Percentiles rank a stretch among this genome's conserved stretches.
phyloP scores from a whole-genome alignment of 2,888 invertebrate species.

The Lottia scabra region DNA sequence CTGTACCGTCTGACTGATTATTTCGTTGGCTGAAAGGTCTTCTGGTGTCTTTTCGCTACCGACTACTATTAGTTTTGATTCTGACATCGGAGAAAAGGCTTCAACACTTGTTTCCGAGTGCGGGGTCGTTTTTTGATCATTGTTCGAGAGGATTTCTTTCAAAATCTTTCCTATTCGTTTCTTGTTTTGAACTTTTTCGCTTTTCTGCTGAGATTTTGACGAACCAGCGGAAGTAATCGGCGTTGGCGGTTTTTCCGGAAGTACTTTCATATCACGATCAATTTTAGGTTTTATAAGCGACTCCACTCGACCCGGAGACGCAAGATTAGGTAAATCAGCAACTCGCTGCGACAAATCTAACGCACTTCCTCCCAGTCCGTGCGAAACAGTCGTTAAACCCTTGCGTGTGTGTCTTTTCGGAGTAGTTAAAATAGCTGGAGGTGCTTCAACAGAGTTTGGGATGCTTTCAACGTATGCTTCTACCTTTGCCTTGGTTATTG shows the following conservation, averaged over 20 bases:
- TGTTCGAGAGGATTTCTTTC: constrained; percentile 12
- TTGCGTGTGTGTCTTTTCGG: neutral
- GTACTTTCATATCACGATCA: too few species aligned
- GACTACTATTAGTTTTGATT: constrained; percentile 1
- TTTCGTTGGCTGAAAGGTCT: neutral
- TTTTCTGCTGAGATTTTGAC: neutral
- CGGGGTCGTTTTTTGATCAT: neutral
- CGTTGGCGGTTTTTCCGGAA: neutral
- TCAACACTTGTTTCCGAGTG: neutral
- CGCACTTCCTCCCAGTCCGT: neutral
- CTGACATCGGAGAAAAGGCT: neutral
- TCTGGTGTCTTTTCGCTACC: neutral
- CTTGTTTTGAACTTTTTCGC: constrained; percentile 1
- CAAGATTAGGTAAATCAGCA: neutral
- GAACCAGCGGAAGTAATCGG: neutral
- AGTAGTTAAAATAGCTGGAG: neutral
- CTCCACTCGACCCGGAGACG: neutral
- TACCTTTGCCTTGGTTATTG: neutral
- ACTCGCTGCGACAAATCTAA: neutral
- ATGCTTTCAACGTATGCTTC: neutral
- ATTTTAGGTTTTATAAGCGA: neutral
- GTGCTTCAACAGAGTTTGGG: neutral
- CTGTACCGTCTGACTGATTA: neutral
- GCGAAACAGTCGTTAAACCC: neutral
- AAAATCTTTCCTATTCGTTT: constrained; percentile 17